Conservation (phyloP, 2,797 vertebrate genomes). For the Mionectes olivaceus region DNA sequence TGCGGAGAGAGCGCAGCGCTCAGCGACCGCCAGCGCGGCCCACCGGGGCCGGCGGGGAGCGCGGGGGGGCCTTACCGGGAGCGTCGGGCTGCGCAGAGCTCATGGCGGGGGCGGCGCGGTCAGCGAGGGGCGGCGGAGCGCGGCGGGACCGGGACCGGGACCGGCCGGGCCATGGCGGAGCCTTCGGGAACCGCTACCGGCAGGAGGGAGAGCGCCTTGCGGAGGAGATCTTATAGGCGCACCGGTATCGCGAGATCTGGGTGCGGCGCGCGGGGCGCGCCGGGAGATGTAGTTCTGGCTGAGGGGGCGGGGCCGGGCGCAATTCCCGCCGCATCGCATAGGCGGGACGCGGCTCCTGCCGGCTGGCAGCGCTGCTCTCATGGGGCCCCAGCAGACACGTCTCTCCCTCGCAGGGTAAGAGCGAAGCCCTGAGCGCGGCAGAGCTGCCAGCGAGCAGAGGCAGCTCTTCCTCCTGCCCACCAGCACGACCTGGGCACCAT, state of each 20-base stretch:
- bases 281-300: neutral
- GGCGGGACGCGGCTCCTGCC: neutral
- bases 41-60: no score
- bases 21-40: neutral
- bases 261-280: neutral
- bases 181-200: fast-evolving
- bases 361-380: fast-evolving
- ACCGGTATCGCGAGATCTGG: neutral
- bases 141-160: fast-evolving
- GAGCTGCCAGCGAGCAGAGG: slow-evolving; percentile 74
- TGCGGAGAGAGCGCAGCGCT: slow-evolving; percentile 70
- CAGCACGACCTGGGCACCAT: slow-evolving; percentile 76
- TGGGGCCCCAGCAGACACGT: neutral
- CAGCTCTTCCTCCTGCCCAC: neutral
- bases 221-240: fast-evolving
- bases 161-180: fast-evolving
- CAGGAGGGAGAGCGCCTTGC: fast-evolving
- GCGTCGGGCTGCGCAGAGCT: slow-evolving; percentile 73
- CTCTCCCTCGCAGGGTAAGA: slow-evolving; percentile 82
- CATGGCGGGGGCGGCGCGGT: slow-evolving; percentile 50
- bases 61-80: slow-evolving; percentile 73
- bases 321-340: neutral
- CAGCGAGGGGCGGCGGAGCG: neutral
- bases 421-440: slow-evolving; percentile 74
- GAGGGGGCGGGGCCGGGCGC: fast-evolving